Conservation (phyloP, 2,113 vertebrate genomes). For the Diadophis punctatus region DNA sequence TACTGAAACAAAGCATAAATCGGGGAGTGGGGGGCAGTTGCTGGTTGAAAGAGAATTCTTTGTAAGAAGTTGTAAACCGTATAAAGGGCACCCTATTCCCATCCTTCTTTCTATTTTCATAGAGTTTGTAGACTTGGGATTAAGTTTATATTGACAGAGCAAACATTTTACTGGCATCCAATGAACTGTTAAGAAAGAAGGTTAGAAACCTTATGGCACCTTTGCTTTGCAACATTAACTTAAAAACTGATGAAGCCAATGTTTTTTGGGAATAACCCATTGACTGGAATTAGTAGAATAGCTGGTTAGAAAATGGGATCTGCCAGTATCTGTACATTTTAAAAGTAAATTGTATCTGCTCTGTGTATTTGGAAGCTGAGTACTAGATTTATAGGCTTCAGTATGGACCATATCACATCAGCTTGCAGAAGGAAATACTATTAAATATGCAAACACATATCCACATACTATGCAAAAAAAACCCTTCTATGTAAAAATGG, state of each 20-base stretch:
- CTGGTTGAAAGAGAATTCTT: not conserved
- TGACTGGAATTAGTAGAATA: not conserved
- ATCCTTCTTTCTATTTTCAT: constrained; percentile 56
- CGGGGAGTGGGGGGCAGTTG: not conserved
- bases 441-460: not conserved
- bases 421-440: not conserved
- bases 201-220: constrained; percentile 5
- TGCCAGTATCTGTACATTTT: not conserved
- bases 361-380: not conserved
- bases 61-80: constrained; percentile 12
- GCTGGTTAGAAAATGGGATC: not conserved
- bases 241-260: not conserved
- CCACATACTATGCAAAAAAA: not conserved
- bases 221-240: constrained; percentile 11
- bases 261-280: not conserved
- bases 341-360: not conserved
- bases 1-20: not conserved
- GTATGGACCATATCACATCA: not conserved
- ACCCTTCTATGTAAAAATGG: not conserved
- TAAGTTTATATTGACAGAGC: constrained; percentile 65
- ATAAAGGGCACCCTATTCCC: constrained; percentile 63
- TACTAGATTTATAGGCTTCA: not conserved
- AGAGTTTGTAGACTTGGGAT: constrained; percentile 51
- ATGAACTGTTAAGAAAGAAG: constrained; percentile 42
- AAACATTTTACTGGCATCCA: constrained; percentile 56